Evolutionary conservation across 2,888 invertebrate species (phyloP), one percentile per base, ranked within the genome.

Genomic region (Aelia acuminata): DNA sequence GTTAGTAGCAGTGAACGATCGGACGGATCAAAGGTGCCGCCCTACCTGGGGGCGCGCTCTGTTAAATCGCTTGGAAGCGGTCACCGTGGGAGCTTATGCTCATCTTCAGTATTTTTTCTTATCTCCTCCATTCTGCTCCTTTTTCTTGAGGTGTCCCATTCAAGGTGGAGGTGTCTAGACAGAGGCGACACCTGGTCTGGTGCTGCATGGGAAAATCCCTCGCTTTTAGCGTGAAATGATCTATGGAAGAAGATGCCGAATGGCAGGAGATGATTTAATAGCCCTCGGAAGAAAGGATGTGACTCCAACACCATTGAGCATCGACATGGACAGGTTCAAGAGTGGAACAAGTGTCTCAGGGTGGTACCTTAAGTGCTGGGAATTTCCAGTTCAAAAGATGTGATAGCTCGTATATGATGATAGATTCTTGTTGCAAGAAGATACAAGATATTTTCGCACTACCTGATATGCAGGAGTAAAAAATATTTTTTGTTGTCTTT

Each of bases 161-260:
- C 80, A 80, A 43, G 80, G 80, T 80, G 80, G 80, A 80, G n/a
- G 35, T 43, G 80, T 80, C 80, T 80, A 80, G 80, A 80, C 80
- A n/a, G 43, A 22, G 80, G 43, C 43, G 80, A 80, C 80, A 80
- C 43, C 80, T 80, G 80, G 80, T 80, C 80, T 80, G 35, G 1
- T 3, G 18, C 5, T 47, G 39, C 80, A 39, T 80, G 80, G 80
- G 80, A 80, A 80, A 80, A 47, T 80, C 80, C 80, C 80, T n/a
- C 3, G 43, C 80, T 39, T n/a, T 80, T 47, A 47, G 80, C 43
- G 15, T 3, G 39, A 43, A 43, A 80, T 80, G 80, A 80, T 80
- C 80, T 80, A 80, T 80, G 47, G 22, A 43, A n/a, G n/a, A 22
- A 57, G 57, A 8, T 26, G 57, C 15, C 26, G 26, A 26, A 31